Evolutionary conservation across 2,113 vertebrate species (phyloP).

Genomic region (Burhinus bistriatus): DNA sequence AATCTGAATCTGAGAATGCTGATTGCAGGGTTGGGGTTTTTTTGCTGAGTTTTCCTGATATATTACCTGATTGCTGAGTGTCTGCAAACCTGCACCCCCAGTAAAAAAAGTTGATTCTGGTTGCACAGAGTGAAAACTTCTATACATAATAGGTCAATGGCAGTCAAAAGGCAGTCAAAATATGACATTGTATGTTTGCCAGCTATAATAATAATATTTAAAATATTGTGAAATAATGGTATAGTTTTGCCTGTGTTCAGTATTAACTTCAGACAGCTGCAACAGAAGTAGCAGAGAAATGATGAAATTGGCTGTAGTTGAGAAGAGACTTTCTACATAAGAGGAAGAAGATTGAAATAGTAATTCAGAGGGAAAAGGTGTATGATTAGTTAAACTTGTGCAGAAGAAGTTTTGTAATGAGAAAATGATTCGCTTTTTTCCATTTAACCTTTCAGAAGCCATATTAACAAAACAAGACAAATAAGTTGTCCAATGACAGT

Average conservation of each 20-base stretch:
- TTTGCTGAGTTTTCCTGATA: not conserved
- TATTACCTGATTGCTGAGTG: not conserved
- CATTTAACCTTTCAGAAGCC: not conserved
- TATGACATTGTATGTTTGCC: not conserved
- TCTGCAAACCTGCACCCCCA: not conserved
- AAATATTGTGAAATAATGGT: not conserved
- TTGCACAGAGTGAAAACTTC: not conserved
- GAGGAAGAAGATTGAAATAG: not conserved
- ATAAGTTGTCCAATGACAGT: not conserved
- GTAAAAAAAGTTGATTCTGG: not conserved
- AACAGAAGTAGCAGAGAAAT: not conserved
- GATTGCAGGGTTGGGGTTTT: not conserved
- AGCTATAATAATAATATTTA: not conserved
- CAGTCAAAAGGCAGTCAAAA: not conserved
- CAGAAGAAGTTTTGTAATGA: not conserved
- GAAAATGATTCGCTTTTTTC: not conserved
- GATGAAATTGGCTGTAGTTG: not conserved
- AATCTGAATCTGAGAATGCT: not conserved
- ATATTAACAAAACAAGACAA: not conserved
- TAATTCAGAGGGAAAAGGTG: not conserved
- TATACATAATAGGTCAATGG: not conserved
- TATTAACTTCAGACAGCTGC: not conserved
- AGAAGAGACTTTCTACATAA: not conserved
- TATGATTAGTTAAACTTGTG: not conserved
- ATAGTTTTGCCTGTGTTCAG: not conserved